Evolutionary conservation across 2,888 invertebrate genomes (phyloP).

Genomic region (Spisula subtruncata): DNA sequence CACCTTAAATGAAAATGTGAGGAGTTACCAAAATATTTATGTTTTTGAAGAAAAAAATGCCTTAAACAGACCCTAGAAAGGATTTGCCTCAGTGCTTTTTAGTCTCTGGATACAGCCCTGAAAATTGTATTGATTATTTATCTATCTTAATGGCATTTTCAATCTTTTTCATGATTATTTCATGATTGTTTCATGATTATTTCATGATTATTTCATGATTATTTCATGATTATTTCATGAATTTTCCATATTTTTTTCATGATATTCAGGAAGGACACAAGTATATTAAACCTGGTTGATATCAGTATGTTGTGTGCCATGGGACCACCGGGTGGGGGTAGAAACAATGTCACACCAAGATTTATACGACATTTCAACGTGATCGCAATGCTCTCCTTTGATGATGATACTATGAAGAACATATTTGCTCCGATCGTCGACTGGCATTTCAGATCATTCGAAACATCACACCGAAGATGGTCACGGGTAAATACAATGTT

Average conservation of each 20-base stretch:
- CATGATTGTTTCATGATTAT: neutral
- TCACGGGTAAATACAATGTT: constrained; percentile 81
- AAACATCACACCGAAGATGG: constrained; percentile 82
- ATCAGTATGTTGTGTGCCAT: constrained; percentile 87
- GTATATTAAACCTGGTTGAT: constrained; percentile 83
- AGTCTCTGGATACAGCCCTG: no score
- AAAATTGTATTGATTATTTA: no score
- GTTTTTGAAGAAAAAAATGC: no score
- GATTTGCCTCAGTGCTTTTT: no score
- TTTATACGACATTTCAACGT: constrained; percentile 87
- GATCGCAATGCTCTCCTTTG: constrained; percentile 86
- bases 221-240: neutral
- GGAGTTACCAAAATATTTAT: no score
- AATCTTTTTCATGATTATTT: no score
- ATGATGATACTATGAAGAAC: constrained; percentile 87
- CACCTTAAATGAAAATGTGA: no score
- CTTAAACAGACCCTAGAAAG: no score
- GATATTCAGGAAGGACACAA: constrained; percentile 85
- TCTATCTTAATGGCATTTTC: no score
- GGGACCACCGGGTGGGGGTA: constrained; percentile 87
- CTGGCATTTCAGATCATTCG: constrained; percentile 87
- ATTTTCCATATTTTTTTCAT: neutral
- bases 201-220: neutral
- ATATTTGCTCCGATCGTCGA: constrained; percentile 87
- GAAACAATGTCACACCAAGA: constrained; percentile 86